A percentile compares a stretch with the other conserved stretches of the same genome.
Evolutionary conservation across 2,797 vertebrate species (phyloP).

Genomic region (Linurgus olivaceus): DNA sequence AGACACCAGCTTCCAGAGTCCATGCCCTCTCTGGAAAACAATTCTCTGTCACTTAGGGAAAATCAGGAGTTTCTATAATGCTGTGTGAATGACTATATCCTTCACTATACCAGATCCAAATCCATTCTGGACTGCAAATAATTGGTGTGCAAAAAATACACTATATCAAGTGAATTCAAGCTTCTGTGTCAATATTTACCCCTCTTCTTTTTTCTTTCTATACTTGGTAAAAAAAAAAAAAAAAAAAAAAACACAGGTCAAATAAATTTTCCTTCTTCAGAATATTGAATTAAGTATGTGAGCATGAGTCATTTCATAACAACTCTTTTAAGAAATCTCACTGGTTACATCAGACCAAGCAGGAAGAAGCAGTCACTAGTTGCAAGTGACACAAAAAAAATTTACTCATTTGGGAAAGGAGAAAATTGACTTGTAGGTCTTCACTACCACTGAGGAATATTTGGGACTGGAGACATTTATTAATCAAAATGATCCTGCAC

Average conservation of each 20-base stretch:
- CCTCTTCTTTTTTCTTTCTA: not conserved
- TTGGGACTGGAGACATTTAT: not conserved
- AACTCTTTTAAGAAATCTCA: not conserved
- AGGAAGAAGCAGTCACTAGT: not conserved
- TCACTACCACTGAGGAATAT: not conserved
- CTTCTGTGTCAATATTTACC: not conserved
- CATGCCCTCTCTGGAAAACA: not conserved
- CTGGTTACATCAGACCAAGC: not conserved
- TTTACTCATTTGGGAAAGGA: not conserved
- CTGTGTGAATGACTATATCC: not conserved
- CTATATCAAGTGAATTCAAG: not conserved
- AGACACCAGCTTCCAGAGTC: not conserved
- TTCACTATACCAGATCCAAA: not conserved
- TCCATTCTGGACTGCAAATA: not conserved
- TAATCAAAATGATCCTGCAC: not conserved
- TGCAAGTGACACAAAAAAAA: not conserved
- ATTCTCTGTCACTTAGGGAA: not conserved
- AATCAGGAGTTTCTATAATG: not conserved
- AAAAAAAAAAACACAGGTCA: not conserved
- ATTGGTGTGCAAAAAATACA: not conserved
- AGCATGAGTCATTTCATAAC: not conserved
- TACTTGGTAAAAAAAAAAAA: not conserved
- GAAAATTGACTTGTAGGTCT: not conserved
- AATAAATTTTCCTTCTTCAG: not conserved
- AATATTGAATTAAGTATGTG: not conserved